A percentile compares a stretch with the other conserved stretches of the same genome.
Conservation (phyloP, 2,888 invertebrate species). For the Melangyna quadrimaculata region DNA sequence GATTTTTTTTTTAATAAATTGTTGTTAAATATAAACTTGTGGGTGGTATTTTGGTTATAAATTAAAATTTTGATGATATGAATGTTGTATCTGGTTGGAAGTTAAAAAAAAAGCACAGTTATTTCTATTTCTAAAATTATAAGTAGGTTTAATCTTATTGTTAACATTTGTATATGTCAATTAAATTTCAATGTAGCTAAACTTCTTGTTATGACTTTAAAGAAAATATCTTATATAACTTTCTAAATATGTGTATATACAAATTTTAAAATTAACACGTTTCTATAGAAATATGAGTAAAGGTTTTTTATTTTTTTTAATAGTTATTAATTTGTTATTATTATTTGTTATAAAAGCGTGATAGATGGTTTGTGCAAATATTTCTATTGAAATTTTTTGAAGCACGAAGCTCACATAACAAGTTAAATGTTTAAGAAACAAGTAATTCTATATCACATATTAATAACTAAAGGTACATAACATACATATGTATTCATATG, state of each 20-base stretch:
- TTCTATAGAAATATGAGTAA: not conserved
- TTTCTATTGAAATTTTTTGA: not conserved
- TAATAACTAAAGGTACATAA: too few relatives aligned
- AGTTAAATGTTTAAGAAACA: not conserved
- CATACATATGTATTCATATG: not conserved
- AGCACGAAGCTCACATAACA: not conserved
- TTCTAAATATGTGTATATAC: too few relatives aligned
- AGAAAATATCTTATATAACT: too few relatives aligned
- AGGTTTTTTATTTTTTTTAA: not conserved
- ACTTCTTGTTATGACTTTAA: too few relatives aligned
- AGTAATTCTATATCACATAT: not conserved
- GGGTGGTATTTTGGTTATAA: not conserved
- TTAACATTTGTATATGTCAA: too few relatives aligned
- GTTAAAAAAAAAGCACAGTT: too few relatives aligned
- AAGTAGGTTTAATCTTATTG: not conserved
- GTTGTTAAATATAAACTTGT: not conserved
- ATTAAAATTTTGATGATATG: not conserved
- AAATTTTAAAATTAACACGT: not conserved
- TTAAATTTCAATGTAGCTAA: too few relatives aligned
- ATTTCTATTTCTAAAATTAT: rapidly evolving
- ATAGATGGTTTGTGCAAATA: not conserved
- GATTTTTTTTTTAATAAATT: not conserved
- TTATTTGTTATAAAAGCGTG: not conserved
- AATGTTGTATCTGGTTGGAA: not conserved
- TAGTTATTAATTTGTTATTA: too few relatives aligned